Evolutionary conservation across 2,888 invertebrate species (phyloP), one percentile per base, ranked within the genome.

Genomic region (Meiosimyza decipiens): DNA sequence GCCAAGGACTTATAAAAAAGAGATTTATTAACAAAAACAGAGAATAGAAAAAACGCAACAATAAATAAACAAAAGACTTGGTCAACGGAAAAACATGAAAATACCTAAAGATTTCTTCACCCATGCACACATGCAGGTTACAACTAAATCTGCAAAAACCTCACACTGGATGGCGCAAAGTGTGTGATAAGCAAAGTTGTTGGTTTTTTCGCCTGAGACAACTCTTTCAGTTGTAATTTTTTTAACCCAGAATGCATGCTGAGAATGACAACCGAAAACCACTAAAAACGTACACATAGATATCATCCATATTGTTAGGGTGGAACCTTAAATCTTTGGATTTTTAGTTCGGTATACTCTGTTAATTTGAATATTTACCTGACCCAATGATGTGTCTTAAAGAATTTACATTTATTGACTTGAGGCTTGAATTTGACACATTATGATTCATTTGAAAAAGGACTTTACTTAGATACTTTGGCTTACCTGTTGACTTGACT

Each of bases 111-210:
- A 40, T 9, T 40, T 40, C 40, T 40, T 40, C 40, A 40, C 40
- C 40, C 40, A 40, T 40, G 40, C 40, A 40, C 40, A 40, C 40
- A 40, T 40, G 40, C 40, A 40, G 40, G 40, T 40, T 40, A 40
- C 40, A 40, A 9, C 40, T 40, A 40, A 40, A 40, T 40, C 40
- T 40, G 40, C 63, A 18, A 18, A 4, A 47, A 47, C 16, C 33
- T 33, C 62, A n/a, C 47, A 63, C 63, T 63, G 49, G 63, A 63
- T 15, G 63, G 63, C 63, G 49, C 47, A 63, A 63, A 63, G 63
- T 63, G 63, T 63, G 63, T 49, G 63, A 63, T 63, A 63, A 63
- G 49, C 63, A 47, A 47, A 62, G 18, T 47, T 63, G 18, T 6
- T 63, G 40, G 57, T 28, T 57, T 47, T 33, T 47, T 18, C 40